Percentiles rank a stretch among this genome's conserved stretches.
phyloP scores from a whole-genome alignment of 2,113 vertebrate species.

The Synchiropus splendidus region DNA sequence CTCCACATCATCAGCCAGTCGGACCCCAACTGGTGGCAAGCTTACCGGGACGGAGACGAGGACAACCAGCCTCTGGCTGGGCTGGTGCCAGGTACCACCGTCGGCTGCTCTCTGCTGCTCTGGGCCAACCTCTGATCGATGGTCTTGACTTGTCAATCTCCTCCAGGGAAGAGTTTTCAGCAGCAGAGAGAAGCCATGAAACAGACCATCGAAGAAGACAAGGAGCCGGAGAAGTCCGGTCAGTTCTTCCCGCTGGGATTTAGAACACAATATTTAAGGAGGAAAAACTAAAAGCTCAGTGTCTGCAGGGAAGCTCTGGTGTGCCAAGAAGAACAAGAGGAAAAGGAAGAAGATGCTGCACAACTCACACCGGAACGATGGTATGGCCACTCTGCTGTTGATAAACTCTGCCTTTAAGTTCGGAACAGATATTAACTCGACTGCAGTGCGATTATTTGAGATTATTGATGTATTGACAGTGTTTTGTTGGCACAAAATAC shows the following conservation, averaged over 20 bases:
- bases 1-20: conserved; percentile 97
- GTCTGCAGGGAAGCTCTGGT: conserved; percentile 89
- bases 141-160: not conserved
- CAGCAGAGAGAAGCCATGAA: conserved; percentile 99
- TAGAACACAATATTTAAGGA: too few species aligned
- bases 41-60: conserved; percentile 95
- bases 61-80: conserved; percentile 95
- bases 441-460: too few species aligned
- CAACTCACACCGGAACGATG: conserved; percentile 89
- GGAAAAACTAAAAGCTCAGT: not conserved
- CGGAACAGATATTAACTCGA: too few species aligned
- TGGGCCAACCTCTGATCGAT: not conserved
- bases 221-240: conserved; percentile 97
- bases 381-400: conserved; percentile 42
- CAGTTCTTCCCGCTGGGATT: conserved; percentile 7
- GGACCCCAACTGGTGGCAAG: conserved; percentile 99
- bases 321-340: conserved; percentile 98
- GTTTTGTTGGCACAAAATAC: too few species aligned
- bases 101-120: not conserved
- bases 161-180: conserved; percentile 91
- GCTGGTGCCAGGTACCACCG: conserved; percentile 82
- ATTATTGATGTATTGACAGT: too few species aligned
- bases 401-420: too few species aligned
- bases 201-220: conserved; percentile 98
- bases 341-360: conserved; percentile 93